phyloP scores from a whole-genome alignment of 2,113 vertebrate species.

The Tenrec ecaudatus region DNA sequence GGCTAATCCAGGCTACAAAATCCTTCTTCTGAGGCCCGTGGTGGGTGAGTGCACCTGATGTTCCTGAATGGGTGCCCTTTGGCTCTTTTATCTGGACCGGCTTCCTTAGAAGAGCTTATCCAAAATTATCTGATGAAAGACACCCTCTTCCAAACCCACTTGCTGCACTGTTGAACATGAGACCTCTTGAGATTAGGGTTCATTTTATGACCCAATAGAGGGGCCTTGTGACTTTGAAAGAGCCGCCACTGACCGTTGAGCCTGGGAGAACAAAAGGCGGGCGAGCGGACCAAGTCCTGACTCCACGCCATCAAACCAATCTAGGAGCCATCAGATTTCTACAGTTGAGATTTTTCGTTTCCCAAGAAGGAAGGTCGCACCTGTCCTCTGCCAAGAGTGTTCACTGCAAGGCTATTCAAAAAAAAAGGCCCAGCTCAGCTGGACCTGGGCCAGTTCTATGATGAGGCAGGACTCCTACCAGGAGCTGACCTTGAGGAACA shows the following conservation, averaged over 20 bases:
- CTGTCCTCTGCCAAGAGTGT: not conserved
- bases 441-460: not conserved
- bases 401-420: rapidly evolving
- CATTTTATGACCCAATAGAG: constrained; percentile 21
- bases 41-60: not conserved
- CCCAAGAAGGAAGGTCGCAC: not conserved
- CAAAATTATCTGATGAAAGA: not conserved
- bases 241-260: not conserved
- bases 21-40: not conserved
- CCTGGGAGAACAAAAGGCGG: constrained; percentile 21
- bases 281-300: not conserved
- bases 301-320: not conserved
- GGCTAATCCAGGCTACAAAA: not conserved
- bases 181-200: not conserved
- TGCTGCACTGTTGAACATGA: not conserved
- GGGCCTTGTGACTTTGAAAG: not conserved
- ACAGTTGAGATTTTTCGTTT: not conserved
- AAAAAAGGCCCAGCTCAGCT: not conserved
- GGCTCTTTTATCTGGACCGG: not conserved
- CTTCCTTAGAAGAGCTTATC: not conserved
- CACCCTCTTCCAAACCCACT: not conserved
- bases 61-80: not conserved
- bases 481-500: not conserved
- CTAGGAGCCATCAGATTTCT: not conserved
- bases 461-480: no score